Conservation (phyloP, 2,888 invertebrate species). For the Volucella inflata region DNA sequence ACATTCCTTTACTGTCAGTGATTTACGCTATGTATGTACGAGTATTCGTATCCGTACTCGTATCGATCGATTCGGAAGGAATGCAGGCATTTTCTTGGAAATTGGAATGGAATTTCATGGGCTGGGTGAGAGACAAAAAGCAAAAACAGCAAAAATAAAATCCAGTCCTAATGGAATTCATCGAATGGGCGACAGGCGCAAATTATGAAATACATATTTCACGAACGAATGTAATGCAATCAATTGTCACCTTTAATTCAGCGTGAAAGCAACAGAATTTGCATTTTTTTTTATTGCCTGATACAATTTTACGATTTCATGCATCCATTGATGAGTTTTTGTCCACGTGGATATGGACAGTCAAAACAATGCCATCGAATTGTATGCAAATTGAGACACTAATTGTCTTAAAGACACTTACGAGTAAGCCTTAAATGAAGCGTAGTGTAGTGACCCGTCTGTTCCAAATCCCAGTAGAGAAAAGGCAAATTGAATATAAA, state of each 20-base stretch:
- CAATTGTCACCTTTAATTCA: conserved; percentile 73
- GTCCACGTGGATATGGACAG: conserved; percentile 13
- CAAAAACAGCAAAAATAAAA: conserved; percentile 39
- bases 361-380: conserved; percentile 46
- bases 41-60: background rate
- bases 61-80: conserved; percentile 66
- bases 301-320: conserved; percentile 20
- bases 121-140: conserved; percentile 55
- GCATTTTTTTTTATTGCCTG: conserved; percentile 52
- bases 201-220: conserved; percentile 72
- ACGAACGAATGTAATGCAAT: conserved; percentile 66
- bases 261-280: conserved; percentile 70
- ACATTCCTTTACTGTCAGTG: conserved; percentile 50
- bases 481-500: conserved; percentile 71
- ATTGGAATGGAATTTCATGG: conserved; percentile 56
- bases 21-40: background rate
- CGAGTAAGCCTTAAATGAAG: background rate
- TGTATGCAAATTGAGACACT: conserved; percentile 28
- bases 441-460: conserved; percentile 23
- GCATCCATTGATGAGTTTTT: conserved; percentile 36
- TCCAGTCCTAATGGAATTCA: conserved; percentile 69
- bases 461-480: conserved; percentile 67
- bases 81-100: conserved; percentile 60
- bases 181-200: conserved; percentile 64
- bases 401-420: conserved; percentile 28